A percentile compares a stretch with the other conserved stretches of the same genome.
Evolutionary conservation across 2,113 vertebrate species (phyloP).

Genomic region (Phylloscopus trochilus): DNA sequence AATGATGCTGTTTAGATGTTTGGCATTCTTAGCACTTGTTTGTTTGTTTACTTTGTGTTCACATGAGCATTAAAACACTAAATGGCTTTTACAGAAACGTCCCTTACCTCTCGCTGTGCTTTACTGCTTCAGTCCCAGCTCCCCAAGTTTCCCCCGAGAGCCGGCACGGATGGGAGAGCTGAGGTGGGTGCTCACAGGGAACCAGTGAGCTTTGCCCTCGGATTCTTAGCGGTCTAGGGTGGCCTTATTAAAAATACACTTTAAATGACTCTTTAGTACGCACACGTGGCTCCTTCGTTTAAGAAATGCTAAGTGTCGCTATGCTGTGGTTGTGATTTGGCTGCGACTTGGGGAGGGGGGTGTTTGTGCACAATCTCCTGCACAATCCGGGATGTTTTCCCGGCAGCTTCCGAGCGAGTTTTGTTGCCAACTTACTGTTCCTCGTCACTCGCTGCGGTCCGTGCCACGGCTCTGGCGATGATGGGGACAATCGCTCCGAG

Average conservation of each 20-base stretch:
- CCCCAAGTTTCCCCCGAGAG: rapidly evolving
- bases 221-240: rapidly evolving
- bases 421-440: rapidly evolving
- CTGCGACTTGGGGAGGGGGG: rapidly evolving
- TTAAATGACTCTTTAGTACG: rapidly evolving
- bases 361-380: no score
- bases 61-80: no score
- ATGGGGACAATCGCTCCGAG: rapidly evolving
- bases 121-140: rapidly evolving
- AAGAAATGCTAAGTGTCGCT: not conserved
- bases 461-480: not conserved
- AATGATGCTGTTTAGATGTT: not conserved
- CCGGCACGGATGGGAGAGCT: rapidly evolving
- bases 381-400: rapidly evolving
- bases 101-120: rapidly evolving
- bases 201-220: not conserved
- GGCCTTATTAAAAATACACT: not conserved
- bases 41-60: not conserved
- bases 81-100: rapidly evolving
- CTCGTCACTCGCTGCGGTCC: rapidly evolving
- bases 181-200: not conserved
- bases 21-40: not conserved
- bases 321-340: rapidly evolving
- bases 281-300: rapidly evolving
- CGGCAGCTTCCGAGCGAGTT: not conserved